Conservation (phyloP, 2,888 invertebrate species). For the Rhagonycha lutea region DNA sequence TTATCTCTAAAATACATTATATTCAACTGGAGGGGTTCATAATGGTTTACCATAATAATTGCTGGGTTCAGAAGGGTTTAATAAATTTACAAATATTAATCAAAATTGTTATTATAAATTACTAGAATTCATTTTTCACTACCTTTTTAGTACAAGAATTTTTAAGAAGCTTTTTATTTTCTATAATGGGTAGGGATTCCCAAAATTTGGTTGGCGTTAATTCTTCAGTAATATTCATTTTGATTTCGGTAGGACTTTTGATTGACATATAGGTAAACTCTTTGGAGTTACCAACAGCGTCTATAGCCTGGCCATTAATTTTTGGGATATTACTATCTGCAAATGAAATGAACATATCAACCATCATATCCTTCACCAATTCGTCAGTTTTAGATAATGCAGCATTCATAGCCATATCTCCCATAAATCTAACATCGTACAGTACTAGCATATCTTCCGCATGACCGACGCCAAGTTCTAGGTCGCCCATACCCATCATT, state of each 20-base stretch:
- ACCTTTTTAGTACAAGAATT: too few relatives aligned
- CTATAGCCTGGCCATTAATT: not conserved
- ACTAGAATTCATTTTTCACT: too few relatives aligned
- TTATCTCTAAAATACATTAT: too few relatives aligned
- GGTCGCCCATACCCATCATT: not conserved
- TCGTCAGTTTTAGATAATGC: not conserved
- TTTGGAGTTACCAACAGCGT: not conserved
- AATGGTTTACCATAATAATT: too few relatives aligned
- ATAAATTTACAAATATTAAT: too few relatives aligned
- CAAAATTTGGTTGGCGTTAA: too few relatives aligned
- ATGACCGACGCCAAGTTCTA: not conserved
- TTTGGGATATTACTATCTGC: not conserved
- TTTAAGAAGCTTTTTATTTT: not conserved
- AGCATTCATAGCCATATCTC: not conserved
- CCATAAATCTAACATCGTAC: not conserved
- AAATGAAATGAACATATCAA: not conserved
- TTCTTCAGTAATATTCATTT: too few relatives aligned
- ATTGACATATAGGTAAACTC: not conserved
- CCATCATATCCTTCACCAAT: not conserved
- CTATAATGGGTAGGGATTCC: not conserved
- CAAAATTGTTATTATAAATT: too few relatives aligned
- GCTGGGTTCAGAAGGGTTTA: too few relatives aligned
- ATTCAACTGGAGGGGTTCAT: too few relatives aligned
- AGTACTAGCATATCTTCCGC: not conserved
- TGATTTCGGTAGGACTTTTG: not conserved